phyloP scores from a whole-genome alignment of 2,797 vertebrate species.

The Falco rusticolus region DNA sequence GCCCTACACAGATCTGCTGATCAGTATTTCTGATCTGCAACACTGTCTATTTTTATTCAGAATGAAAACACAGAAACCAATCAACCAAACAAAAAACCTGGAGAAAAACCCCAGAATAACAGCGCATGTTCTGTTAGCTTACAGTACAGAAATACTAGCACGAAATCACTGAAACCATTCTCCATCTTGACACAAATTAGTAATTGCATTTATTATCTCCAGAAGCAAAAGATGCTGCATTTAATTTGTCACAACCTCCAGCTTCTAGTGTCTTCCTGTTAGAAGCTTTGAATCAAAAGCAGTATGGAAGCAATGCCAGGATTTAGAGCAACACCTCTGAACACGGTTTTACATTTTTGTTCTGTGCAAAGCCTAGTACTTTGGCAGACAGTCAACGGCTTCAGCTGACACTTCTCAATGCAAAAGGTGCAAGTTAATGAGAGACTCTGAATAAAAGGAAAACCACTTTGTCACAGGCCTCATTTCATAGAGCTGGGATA shows the following conservation, averaged over 20 bases:
- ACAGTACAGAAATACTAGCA: background rate
- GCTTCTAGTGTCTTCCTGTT: slow-evolving; percentile 29
- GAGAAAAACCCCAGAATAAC: background rate
- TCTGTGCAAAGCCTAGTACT: slow-evolving; percentile 6
- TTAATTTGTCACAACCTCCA: slow-evolving; percentile 36
- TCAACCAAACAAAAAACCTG: background rate
- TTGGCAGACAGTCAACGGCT: slow-evolving; percentile 54
- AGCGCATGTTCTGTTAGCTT: background rate
- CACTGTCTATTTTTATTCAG: background rate
- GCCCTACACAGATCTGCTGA: background rate
- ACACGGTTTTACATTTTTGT: slow-evolving; percentile 32
- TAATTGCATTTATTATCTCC: slow-evolving; percentile 15
- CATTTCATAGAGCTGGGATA: slow-evolving; percentile 32
- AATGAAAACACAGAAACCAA: background rate
- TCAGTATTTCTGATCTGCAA: background rate
- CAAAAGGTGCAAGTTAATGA: slow-evolving; percentile 61
- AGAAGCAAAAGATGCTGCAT: slow-evolving; percentile 38
- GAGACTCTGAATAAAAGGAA: slow-evolving; percentile 31
- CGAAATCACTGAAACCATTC: background rate
- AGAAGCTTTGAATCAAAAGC: slow-evolving; percentile 44
- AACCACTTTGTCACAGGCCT: slow-evolving; percentile 31
- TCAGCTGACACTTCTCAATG: slow-evolving; percentile 56
- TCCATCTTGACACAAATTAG: slow-evolving; percentile 24
- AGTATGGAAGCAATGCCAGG: slow-evolving; percentile 40
- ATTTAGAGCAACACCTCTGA: slow-evolving; percentile 49